Evolutionary conservation across 2,888 invertebrate species (phyloP).

Genomic region (Agrotis exclamationis): DNA sequence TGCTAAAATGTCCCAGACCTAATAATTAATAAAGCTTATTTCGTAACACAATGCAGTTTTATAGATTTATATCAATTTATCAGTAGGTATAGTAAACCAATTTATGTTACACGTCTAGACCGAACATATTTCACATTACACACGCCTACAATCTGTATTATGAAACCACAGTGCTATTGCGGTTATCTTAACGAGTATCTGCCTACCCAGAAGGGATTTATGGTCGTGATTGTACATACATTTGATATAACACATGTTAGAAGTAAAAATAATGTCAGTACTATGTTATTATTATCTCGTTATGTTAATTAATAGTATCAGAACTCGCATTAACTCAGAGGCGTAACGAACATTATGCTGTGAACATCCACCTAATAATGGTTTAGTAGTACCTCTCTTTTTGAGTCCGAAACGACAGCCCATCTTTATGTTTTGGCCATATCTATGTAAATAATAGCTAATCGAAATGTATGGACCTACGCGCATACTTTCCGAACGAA

Average conservation of each 20-base stretch:
- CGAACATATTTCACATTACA: slow-evolving; percentile 37
- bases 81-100: slow-evolving; percentile 17
- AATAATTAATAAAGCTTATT: not conserved
- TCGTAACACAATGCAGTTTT: slow-evolving; percentile 2
- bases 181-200: slow-evolving; percentile 58
- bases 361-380: no score
- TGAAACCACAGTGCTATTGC: slow-evolving; percentile 42
- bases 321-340: not conserved
- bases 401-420: no score
- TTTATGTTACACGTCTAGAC: slow-evolving; percentile 34
- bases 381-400: no score
- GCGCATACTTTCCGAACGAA: no score
- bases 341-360: not conserved
- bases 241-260: not conserved
- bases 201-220: slow-evolving; percentile 48
- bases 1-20: not conserved
- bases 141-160: slow-evolving; percentile 48
- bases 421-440: no score
- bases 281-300: not conserved
- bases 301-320: not conserved
- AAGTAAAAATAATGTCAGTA: not conserved
- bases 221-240: slow-evolving; percentile 35
- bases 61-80: slow-evolving; percentile 14
- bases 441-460: no score
- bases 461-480: no score